Percentiles rank a stretch among this genome's conserved stretches.
Conservation (phyloP, 2,888 invertebrate species). For the Harpalus rufipes region DNA sequence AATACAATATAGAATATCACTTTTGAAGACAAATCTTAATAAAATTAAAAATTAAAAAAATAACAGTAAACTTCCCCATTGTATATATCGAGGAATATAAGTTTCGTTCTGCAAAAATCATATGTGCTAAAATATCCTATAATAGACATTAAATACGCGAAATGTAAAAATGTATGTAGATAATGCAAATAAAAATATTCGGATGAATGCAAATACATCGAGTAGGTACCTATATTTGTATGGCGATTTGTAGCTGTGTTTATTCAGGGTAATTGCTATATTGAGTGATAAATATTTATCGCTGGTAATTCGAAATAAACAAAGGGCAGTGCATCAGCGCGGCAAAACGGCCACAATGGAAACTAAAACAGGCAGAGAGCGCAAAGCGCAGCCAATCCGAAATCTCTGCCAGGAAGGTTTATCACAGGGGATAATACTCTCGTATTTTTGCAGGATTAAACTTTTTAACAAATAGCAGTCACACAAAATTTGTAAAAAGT, state of each 20-base stretch:
- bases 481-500: not conserved
- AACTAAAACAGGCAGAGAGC: slow-evolving; percentile 1
- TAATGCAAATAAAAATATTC: slow-evolving; percentile 50
- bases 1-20: too few species aligned
- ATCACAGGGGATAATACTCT: not conserved
- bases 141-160: slow-evolving; percentile 16
- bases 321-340: slow-evolving; percentile 23
- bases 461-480: not conserved
- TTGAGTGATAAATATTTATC: slow-evolving; percentile 66
- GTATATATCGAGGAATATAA: too few species aligned
- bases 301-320: slow-evolving; percentile 56
- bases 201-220: slow-evolving; percentile 39
- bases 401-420: not conserved
- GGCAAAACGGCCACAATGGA: slow-evolving; percentile 2
- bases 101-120: too few species aligned
- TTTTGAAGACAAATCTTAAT: too few species aligned
- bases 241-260: slow-evolving; percentile 59
- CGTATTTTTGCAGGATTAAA: not conserved
- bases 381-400: not conserved
- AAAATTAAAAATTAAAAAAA: too few species aligned
- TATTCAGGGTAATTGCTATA: slow-evolving; percentile 63
- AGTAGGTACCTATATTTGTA: slow-evolving; percentile 32
- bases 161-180: not conserved
- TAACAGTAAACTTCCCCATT: too few species aligned
- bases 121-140: not conserved